Percentiles rank a stretch among this genome's conserved stretches.
Evolutionary conservation across 2,797 vertebrate species (phyloP).

Genomic region (Clarias pachynema): DNA sequence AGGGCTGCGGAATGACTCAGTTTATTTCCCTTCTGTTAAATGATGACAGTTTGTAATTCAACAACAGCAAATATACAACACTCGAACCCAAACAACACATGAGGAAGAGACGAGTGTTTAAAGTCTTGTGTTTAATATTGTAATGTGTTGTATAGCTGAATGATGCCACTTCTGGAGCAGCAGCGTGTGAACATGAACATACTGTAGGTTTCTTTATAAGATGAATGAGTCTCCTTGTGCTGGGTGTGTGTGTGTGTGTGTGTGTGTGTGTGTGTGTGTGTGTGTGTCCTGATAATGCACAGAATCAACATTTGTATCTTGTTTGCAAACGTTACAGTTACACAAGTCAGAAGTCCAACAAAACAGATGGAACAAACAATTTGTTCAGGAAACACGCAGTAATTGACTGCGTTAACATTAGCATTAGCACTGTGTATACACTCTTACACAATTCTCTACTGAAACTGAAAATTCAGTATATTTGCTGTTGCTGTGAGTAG

Average conservation of each 20-base stretch:
- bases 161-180: background rate
- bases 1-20: constrained; percentile 70
- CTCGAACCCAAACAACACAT: constrained; percentile 33
- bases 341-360: background rate
- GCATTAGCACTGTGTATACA: background rate
- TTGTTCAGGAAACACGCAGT: background rate
- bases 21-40: constrained; percentile 72
- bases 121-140: background rate
- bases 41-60: constrained; percentile 64
- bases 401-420: background rate
- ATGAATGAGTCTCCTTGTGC: background rate
- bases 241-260: too few species aligned
- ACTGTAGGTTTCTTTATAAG: background rate
- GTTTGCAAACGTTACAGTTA: background rate
- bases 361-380: too few species aligned
- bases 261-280: too few species aligned
- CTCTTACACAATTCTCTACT: background rate
- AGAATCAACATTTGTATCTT: background rate
- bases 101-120: background rate
- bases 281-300: background rate
- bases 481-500: constrained; percentile 62
- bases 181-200: background rate
- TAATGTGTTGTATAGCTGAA: background rate
- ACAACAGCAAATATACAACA: constrained; percentile 73
- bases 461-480: constrained; percentile 66